Percentiles rank a stretch among this genome's conserved stretches.
phyloP scores from a whole-genome alignment of 2,797 vertebrate species.

The Trematomus bernacchii region DNA sequence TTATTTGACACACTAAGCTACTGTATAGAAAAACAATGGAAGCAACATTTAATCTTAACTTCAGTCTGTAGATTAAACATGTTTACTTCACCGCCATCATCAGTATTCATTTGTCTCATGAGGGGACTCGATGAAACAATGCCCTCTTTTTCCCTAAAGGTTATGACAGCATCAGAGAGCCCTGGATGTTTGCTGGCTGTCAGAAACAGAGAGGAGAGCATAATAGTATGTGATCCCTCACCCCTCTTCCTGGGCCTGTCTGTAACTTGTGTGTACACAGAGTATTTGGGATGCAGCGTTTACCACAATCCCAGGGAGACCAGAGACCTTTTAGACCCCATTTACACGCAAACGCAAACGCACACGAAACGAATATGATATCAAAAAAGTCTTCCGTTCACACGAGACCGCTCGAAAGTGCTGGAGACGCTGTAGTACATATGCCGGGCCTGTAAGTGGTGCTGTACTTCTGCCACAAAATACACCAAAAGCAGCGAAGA shows the following conservation, averaged over 20 bases:
- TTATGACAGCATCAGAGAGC: slow-evolving; percentile 49
- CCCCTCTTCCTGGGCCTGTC: slow-evolving; percentile 58
- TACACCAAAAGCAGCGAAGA: no score
- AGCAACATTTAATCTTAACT: slow-evolving; percentile 11
- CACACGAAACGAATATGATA: no score
- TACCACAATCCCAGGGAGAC: slow-evolving; percentile 63
- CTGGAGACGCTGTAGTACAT: no score
- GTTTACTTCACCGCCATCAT: slow-evolving; percentile 13
- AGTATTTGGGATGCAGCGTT: slow-evolving; percentile 78
- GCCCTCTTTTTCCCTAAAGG: slow-evolving; percentile 28
- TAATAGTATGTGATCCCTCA: slow-evolving; percentile 61
- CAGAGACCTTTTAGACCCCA: slow-evolving; percentile 62
- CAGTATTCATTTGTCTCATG: slow-evolving; percentile 18
- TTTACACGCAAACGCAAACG: no score
- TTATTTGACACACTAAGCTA: slow-evolving; percentile 37
- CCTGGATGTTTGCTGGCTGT: slow-evolving; percentile 66
- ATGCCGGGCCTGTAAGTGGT: no score
- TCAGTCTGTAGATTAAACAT: slow-evolving; percentile 8
- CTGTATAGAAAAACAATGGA: neutral
- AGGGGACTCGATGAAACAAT: slow-evolving; percentile 43
- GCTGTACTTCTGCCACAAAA: no score
- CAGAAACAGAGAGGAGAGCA: slow-evolving; percentile 52
- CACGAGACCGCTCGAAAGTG: no score
- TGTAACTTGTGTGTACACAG: slow-evolving; percentile 68
- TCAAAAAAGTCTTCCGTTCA: no score